A percentile compares a stretch with the other conserved stretches of the same genome.
Conservation (phyloP, 2,113 vertebrate genomes). For the Hydropotes inermis region DNA sequence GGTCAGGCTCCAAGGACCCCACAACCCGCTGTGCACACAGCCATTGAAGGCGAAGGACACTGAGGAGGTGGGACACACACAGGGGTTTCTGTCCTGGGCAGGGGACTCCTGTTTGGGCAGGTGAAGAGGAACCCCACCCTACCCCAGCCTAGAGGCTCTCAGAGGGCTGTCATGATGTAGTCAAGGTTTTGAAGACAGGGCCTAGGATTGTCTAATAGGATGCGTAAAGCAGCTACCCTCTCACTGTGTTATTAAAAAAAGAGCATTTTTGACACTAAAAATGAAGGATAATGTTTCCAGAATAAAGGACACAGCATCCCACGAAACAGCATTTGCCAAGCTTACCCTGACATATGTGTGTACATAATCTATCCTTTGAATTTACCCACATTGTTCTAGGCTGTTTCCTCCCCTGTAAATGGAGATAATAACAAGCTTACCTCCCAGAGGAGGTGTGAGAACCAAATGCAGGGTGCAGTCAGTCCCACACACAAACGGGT, state of each 20-base stretch:
- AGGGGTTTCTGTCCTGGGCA: not conserved
- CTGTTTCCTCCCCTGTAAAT: not conserved
- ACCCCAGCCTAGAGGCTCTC: not conserved
- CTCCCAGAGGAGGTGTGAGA: not conserved
- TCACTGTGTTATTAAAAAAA: fast-evolving
- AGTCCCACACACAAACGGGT: not conserved
- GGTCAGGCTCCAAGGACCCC: not conserved
- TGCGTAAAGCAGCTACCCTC: fast-evolving
- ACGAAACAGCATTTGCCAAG: not conserved
- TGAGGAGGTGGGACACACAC: not conserved
- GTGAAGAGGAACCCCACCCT: not conserved
- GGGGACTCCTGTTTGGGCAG: not conserved
- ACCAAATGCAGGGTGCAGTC: fast-evolving
- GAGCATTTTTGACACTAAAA: not conserved
- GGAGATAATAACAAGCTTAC: not conserved
- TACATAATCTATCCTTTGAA: fast-evolving
- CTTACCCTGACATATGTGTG: not conserved
- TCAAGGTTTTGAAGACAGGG: not conserved
- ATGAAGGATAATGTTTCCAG: not conserved
- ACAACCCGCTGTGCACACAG: not conserved
- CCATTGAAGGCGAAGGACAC: not conserved
- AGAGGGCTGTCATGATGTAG: not conserved
- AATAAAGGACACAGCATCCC: not conserved
- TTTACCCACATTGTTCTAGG: not conserved
- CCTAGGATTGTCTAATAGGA: fast-evolving